These are phyloP conservation scores for Sylvia atricapilla DNA, from an alignment of 2,113 vertebrate species.

Conservation along the genomic window DNA sequence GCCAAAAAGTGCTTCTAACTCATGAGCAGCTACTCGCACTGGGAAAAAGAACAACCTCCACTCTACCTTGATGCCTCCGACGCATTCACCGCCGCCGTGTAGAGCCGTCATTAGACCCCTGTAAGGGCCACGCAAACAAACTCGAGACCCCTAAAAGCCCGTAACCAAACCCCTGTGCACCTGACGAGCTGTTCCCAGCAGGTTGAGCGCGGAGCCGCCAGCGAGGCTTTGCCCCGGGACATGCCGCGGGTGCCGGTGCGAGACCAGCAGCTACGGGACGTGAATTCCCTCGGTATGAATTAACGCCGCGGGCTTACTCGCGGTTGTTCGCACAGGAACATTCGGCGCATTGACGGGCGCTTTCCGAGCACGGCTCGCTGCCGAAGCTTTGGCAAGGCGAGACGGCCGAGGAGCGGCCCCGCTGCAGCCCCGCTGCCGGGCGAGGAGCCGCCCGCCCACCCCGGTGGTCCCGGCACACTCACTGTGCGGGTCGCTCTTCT, in stretches of 20 bases:
- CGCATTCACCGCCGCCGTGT: fast-evolving
- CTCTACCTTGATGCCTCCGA: not conserved
- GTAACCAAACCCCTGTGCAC: fast-evolving
- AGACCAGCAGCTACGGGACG: no score
- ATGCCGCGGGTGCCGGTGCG: not conserved
- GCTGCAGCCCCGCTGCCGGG: not conserved
- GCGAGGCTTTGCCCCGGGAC: not conserved
- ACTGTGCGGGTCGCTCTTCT: conserved; percentile 94
- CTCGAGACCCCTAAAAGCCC: not conserved
- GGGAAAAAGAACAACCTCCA: not conserved
- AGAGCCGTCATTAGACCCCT: fast-evolving
- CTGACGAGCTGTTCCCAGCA: not conserved
- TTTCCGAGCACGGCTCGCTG: not conserved
- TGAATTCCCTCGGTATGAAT: not conserved
- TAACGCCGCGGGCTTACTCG: not conserved
- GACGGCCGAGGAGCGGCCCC: not conserved
- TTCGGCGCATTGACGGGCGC: not conserved
- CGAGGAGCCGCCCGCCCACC: not conserved
- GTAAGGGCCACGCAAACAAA: not conserved
- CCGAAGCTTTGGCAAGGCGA: not conserved
- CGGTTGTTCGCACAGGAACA: fast-evolving
- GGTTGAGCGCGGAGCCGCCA: not conserved
- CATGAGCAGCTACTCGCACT: fast-evolving
- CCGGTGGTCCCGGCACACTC: conserved; percentile 52
- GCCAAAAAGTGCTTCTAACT: not conserved